phyloP scores from a whole-genome alignment of 2,797 vertebrate species.

The Emydoidea blandingii region DNA sequence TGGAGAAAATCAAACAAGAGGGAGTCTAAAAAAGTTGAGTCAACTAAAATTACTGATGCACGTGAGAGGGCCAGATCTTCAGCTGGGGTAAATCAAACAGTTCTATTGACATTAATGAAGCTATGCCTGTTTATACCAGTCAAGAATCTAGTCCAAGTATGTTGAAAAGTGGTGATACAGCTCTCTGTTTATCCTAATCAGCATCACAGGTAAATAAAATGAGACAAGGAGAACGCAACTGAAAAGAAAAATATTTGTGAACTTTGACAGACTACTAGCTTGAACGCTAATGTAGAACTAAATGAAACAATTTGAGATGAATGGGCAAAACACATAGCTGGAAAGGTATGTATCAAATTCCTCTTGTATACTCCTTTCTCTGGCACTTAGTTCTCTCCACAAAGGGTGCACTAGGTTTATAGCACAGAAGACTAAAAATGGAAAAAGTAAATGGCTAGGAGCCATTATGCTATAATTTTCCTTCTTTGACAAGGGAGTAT shows the following conservation, averaged over 20 bases:
- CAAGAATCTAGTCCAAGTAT: neutral
- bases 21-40: neutral
- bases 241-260: neutral
- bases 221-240: fast-evolving
- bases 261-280: neutral
- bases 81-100: neutral
- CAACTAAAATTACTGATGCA: neutral
- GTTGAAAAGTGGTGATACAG: neutral
- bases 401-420: constrained; percentile 52
- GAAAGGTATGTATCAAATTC: constrained; percentile 65
- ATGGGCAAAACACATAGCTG: constrained; percentile 13
- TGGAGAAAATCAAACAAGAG: neutral
- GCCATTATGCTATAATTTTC: constrained; percentile 44
- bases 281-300: neutral
- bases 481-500: constrained; percentile 58
- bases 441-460: constrained; percentile 64
- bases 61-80: neutral
- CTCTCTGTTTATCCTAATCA: neutral
- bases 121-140: neutral
- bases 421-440: constrained; percentile 51
- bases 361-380: constrained; percentile 21
- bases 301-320: neutral
- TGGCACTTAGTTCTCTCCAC: constrained; percentile 35
- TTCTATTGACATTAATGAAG: neutral
- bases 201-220: neutral